Percentiles rank a stretch among this genome's conserved stretches.
These are phyloP conservation scores for Falco novaeseelandiae DNA, from an alignment of 2,797 vertebrate genomes.

Conservation along the genomic window DNA sequence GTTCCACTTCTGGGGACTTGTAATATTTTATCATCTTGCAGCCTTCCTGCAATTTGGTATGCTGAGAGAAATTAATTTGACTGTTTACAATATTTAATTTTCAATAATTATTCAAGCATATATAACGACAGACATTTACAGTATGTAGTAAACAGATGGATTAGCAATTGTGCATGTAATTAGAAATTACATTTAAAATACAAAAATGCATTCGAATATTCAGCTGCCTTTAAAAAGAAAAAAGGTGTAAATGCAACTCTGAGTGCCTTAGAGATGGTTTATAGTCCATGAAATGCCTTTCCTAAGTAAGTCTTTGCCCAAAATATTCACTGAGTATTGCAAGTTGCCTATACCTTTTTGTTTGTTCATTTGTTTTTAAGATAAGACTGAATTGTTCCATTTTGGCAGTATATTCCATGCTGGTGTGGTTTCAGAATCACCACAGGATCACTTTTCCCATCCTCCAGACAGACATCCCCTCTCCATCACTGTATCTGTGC, in stretches of 20 bases:
- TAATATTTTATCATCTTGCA: constrained; percentile 58
- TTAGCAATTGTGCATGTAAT: constrained; percentile 82
- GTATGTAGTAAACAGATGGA: constrained; percentile 77
- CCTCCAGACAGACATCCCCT: not conserved
- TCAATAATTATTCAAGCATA: constrained; percentile 79
- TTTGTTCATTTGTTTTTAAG: not conserved
- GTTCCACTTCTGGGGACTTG: constrained; percentile 47
- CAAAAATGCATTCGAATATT: constrained; percentile 72
- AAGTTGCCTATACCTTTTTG: not conserved
- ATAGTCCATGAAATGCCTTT: constrained; percentile 9
- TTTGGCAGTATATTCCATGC: not conserved
- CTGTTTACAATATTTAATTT: constrained; percentile 80
- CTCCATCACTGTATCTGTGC: not conserved
- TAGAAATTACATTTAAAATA: constrained; percentile 76
- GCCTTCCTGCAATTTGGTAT: constrained; percentile 50
- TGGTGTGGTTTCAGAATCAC: not conserved
- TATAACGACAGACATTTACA: constrained; percentile 74
- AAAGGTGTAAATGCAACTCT: constrained; percentile 46
- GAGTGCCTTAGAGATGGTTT: constrained; percentile 31
- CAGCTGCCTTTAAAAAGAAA: constrained; percentile 41
- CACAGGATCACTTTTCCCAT: not conserved
- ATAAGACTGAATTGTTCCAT: not conserved
- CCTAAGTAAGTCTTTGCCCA: not conserved
- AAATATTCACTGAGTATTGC: not conserved
- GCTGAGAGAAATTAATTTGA: constrained; percentile 75